Base-by-base conservation (phyloP, 2,797 vertebrate species). In the Cheirogaleus major region DNA sequence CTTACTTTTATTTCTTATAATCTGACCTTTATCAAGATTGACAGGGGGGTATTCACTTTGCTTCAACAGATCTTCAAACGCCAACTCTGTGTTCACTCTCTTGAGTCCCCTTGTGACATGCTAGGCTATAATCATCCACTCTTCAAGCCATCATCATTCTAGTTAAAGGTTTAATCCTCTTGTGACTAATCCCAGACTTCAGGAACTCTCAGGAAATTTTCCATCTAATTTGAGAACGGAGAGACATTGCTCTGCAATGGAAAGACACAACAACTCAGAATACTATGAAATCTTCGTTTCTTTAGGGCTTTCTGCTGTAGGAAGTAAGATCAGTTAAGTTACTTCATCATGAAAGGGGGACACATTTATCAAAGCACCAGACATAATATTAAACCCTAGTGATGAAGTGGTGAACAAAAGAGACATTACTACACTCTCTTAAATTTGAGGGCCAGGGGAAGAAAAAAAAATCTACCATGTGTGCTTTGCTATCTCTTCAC, bases 1-100 rank as follows among this genome's bases (percentile, higher is more conserved):
- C 83, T 96, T 97, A 63, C 43, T 78, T 75, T 95, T 95, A 90
- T 96, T 96, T 94, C 93, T 35, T 84, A 69, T 94, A 96, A 96
- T 96, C 70, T 96, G 93, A 97, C 14, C 89, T 96, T 97, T 94
- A 97, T 97, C 93, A 96, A 84, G 96, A 97, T 95, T 83, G 96
- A 96, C 15, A 61, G 18, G 9, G 13, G 30, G 69, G 57, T 89
- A 22, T 93, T 92, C 57, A 27, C 7, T 7, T 97, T 87, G 59
- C 30, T 93, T 93, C 86, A 93, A 94, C 80, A 95, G 81, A 89
- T 87, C 85, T 87, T 41, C 32, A 61, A 91, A 87, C 69, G 89
- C 89, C 76, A 78, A 85, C 41, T 61, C 43, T 84, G 25, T 93
- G 73, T 73, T 96, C 93, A 43, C 7, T 83, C 45, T 69, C 69